phyloP scores from a whole-genome alignment of 2,113 vertebrate genomes.

The Pelobates fuscus region DNA sequence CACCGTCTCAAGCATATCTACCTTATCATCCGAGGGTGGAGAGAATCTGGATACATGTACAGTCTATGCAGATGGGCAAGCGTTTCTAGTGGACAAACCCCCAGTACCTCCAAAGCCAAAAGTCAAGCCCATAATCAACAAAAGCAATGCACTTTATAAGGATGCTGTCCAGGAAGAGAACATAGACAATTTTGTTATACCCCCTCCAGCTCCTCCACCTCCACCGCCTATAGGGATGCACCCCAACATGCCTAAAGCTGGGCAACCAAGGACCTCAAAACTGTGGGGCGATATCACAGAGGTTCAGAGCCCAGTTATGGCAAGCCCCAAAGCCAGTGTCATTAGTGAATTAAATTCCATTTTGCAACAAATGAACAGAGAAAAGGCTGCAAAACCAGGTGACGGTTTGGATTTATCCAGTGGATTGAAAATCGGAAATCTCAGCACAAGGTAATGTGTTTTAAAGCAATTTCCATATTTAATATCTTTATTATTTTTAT shows the following conservation, averaged over 20 bases:
- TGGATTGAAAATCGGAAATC: conserved; percentile 76
- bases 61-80: conserved; percentile 89
- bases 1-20: conserved; percentile 92
- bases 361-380: conserved; percentile 94
- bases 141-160: conserved; percentile 86
- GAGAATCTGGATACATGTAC: conserved; percentile 89
- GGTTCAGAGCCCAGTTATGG: conserved; percentile 83
- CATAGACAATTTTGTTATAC: conserved; percentile 78
- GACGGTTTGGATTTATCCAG: conserved; percentile 82
- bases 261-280: conserved; percentile 89
- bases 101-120: conserved; percentile 97
- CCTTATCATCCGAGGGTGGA: conserved; percentile 92
- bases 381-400: conserved; percentile 82
- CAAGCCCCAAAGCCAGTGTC: conserved; percentile 89
- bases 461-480: too few relatives aligned
- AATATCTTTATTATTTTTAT: too few relatives aligned
- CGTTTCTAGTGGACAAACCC: conserved; percentile 88
- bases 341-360: conserved; percentile 96
- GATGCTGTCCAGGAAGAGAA: conserved; percentile 87
- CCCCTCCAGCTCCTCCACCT: conserved; percentile 80
- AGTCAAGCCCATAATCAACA: conserved; percentile 90
- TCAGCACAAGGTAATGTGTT: conserved; percentile 82
- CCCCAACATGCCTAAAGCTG: conserved; percentile 73
- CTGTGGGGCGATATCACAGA: conserved; percentile 88
- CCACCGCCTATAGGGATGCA: conserved; percentile 69